phyloP scores from a whole-genome alignment of 1,140 invertebrate species.

The Bombus ignitus region DNA sequence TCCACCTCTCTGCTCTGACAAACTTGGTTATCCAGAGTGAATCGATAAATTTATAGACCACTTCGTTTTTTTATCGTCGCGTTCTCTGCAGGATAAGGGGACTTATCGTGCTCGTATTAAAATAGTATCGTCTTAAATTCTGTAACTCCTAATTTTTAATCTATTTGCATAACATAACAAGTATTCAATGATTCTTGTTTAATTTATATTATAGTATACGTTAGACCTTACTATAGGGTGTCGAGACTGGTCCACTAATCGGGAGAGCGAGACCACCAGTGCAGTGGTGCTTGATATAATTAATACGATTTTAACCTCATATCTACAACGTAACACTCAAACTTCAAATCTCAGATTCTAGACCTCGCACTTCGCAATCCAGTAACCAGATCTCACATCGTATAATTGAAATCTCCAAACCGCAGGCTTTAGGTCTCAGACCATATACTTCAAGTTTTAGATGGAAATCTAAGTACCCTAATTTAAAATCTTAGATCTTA shows the following conservation, averaged over 20 bases:
- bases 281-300: background rate
- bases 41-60: slow-evolving; percentile 55
- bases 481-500: background rate
- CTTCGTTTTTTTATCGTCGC: slow-evolving; percentile 19
- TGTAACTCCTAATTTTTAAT: too few species aligned
- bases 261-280: too few species aligned
- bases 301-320: background rate
- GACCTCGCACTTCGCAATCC: too few species aligned
- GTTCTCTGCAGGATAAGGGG: too few species aligned
- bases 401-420: too few species aligned
- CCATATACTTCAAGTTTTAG: background rate
- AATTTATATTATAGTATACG: too few species aligned
- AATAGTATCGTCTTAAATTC: background rate
- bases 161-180: background rate
- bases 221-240: too few species aligned
- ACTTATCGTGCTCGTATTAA: background rate
- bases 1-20: slow-evolving; percentile 30
- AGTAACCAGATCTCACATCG: too few species aligned
- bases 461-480: background rate
- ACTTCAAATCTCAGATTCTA: background rate
- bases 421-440: too few species aligned
- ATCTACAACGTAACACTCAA: background rate
- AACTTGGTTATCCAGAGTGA: slow-evolving; percentile 50
- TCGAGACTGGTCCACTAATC: too few species aligned
- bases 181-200: too few species aligned